Conservation (phyloP, 2,888 invertebrate genomes). For the Crematogaster levior region DNA sequence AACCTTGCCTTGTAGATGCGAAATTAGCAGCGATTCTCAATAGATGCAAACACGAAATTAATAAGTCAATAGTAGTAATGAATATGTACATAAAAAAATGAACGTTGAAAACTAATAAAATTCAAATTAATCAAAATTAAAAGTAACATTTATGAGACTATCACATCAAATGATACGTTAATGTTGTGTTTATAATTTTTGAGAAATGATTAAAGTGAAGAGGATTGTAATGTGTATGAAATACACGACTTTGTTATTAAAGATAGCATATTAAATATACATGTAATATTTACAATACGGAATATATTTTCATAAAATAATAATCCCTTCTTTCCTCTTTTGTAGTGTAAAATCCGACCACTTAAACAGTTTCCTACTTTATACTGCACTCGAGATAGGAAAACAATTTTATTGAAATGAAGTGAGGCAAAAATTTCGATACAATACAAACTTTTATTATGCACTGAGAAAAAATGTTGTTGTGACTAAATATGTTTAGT, state of each 20-base stretch:
- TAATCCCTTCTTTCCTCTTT: background rate
- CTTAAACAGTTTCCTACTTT: conserved; percentile 20
- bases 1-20: background rate
- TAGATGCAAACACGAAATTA: background rate
- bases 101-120: no score
- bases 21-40: conserved; percentile 5
- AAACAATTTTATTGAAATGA: conserved; percentile 25
- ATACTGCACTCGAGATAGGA: background rate
- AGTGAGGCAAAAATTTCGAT: background rate
- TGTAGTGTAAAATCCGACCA: background rate
- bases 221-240: background rate
- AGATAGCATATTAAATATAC: background rate
- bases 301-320: conserved; percentile 1
- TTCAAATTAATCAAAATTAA: no score
- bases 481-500: no score
- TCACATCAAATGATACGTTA: background rate
- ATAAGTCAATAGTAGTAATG: background rate
- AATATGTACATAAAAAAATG: background rate
- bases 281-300: background rate
- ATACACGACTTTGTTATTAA: background rate
- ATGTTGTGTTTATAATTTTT: background rate
- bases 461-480: no score
- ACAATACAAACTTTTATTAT: conserved; percentile 9
- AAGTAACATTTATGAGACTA: background rate
- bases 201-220: background rate